Percentiles rank a stretch among this genome's conserved stretches.
Conservation (phyloP, 64 coral and sea anemone species). For the Stichodactyla helianthus region DNA sequence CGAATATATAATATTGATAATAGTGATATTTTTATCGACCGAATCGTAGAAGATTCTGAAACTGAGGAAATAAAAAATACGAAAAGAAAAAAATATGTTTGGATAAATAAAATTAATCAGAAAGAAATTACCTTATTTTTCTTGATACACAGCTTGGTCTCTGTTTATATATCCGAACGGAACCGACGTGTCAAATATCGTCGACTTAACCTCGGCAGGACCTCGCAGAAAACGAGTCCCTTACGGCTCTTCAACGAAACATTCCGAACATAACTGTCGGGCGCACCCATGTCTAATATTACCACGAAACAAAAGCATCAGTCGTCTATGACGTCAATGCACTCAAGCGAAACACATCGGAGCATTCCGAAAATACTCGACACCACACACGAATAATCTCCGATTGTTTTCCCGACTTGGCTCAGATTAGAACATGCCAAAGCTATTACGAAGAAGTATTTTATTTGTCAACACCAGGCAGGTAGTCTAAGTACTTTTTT, state of each 20-base stretch:
- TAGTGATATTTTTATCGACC: too few species aligned
- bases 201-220: conserved; percentile 12
- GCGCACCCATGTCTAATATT: conserved; percentile 21
- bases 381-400: conserved; percentile 25
- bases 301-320: conserved; percentile 8
- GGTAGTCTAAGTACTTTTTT: neutral
- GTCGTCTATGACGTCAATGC: conserved; percentile 27
- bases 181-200: neutral
- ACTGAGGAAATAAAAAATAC: neutral
- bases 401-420: conserved; percentile 20
- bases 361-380: conserved; percentile 35
- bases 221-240: conserved; percentile 2
- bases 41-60: too few species aligned
- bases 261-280: conserved; percentile 28
- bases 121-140: neutral
- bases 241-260: conserved; percentile 21
- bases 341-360: conserved; percentile 25
- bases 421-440: conserved; percentile 1
- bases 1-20: too few species aligned
- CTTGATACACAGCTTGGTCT: neutral
- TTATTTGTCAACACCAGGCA: neutral
- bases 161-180: neutral
- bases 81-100: neutral
- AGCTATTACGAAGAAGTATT: neutral
- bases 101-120: neutral